Evolutionary conservation across 1,140 invertebrate species (phyloP).

Genomic region (Hermatobates lingyangjiaoensis): DNA sequence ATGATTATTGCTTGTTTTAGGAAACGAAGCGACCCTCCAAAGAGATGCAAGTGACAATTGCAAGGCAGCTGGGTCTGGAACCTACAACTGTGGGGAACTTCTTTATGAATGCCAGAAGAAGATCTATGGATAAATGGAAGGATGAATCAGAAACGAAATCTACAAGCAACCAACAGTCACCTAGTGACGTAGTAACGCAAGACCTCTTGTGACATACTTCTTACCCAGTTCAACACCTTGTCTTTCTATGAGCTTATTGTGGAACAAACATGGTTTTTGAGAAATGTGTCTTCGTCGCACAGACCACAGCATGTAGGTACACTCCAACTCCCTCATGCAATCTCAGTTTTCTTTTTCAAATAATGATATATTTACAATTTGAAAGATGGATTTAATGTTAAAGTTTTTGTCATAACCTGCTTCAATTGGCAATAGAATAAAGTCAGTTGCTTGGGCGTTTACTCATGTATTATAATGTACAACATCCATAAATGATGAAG

Average conservation of each 20-base stretch:
- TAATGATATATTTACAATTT: slow-evolving; percentile 1
- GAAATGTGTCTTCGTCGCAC: slow-evolving; percentile 9
- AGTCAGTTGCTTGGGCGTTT: background rate
- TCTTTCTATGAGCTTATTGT: slow-evolving; percentile 15
- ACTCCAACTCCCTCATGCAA: slow-evolving; percentile 10
- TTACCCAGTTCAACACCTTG: slow-evolving; percentile 17
- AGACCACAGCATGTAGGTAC: slow-evolving; percentile 9
- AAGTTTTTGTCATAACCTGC: background rate
- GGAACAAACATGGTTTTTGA: background rate
- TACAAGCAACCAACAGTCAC: slow-evolving; percentile 6
- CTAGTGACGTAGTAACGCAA: slow-evolving; percentile 10
- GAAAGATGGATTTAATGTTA: background rate
- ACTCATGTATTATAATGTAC: background rate
- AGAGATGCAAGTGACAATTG: slow-evolving; percentile 99
- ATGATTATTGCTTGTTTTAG: slow-evolving; percentile 40
- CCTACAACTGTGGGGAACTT: slow-evolving; percentile 98
- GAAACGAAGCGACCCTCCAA: slow-evolving; percentile 99
- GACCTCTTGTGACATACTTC: slow-evolving; percentile 18
- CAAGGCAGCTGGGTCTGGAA: slow-evolving; percentile 89
- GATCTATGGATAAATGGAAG: slow-evolving; percentile 98
- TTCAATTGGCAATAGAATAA: background rate
- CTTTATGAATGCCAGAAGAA: slow-evolving; percentile 97
- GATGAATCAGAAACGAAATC: slow-evolving; percentile 49
- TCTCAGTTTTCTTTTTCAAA: slow-evolving; percentile 9
- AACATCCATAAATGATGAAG: background rate